Evolutionary conservation across 2,888 invertebrate species (phyloP), one percentile per base, ranked within the genome.

Genomic region (Metallyticus violacea): DNA sequence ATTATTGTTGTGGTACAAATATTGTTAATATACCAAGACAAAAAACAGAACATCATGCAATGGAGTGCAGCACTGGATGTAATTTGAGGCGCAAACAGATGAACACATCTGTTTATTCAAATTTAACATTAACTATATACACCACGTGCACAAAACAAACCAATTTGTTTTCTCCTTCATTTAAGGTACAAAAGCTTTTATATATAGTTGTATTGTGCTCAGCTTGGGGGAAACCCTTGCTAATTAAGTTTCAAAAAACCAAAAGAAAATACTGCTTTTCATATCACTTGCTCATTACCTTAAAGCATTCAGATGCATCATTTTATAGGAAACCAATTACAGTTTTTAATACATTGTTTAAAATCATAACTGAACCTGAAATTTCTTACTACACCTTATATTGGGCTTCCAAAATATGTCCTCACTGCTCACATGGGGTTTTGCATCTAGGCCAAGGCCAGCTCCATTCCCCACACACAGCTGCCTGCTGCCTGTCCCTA

Each of bases 181-280:
- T 86, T 81, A 87, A 85, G 40, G 80, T 88, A 88, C 80, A 86
- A 88, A 88, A 85, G 88, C 88, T 85, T 87, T 82, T 85, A 79
- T 79, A 86, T 86, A 86, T 86, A 86, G 29, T 80, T 80, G 80
- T 80, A 80, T 86, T 62, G 40, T 62, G 40, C 40, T 62, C 40
- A 62, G 40, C 40, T 62, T 7, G 15, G 40, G 40, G 40, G 40
- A 22, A 22, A 22, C 9, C 15, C 40, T 62, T 62, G 40, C 9
- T 62, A 15, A 62, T 62, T 62, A 15, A 22, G 1, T 62, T 62
- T 62, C 9, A 62, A 22, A 62, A 62, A 4, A 3, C 15, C 40
- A 4, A 62, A 62, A 15, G 40, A 62, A 62, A 30, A 6, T 15
- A 62, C 0, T 15, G 1, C 15, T 62, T 62, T 62, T 62, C 15